Base-by-base conservation (phyloP, 2,113 vertebrate species). In the Sinocyclocheilus anophthalmus region DNA sequence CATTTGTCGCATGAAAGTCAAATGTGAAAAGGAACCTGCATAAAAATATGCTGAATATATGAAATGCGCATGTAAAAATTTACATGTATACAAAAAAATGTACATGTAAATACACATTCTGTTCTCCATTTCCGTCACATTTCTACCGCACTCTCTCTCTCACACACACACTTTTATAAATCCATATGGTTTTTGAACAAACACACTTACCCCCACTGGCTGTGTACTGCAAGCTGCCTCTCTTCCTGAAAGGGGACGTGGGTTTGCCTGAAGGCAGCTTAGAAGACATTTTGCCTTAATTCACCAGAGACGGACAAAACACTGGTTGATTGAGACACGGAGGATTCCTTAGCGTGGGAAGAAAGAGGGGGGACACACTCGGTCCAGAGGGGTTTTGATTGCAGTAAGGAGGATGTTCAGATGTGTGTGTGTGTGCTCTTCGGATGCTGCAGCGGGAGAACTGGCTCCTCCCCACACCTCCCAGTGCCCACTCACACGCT, bases 191-290 rank as follows among this genome's bases (percentile, higher is more conserved):
- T 33, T 39, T 50, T 37, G 37, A 30, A 30, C 16, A 6, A 16
- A 9, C 70, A 0, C 48, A 37, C n/a, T 70, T 92, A 97, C 97
- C 96, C 94, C 96, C 93, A 77, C 94, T 91, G 88, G 92, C 89
- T n/a, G 96, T 89, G 86, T 94, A 94, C 92, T 97, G 97, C 90
- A 97, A 92, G 91, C 95, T 96, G 89, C 94, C 96, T 67, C 96
- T 94, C 93, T 98, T 98, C 93, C 95, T 95, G 90, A 96, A 97
- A 61, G 95, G 95, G 45, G 94, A 96, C 26, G 94, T 95, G 90
- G 94, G 92, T 89, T 95, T 96, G 90, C 93, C 91, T 4, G 92
- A 86, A 91, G 95, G 88, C 86, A 94, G 67, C 85, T 92, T 94
- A 85, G 95, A 93, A 78, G 94, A 94, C 96, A 96, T 96, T 70